Base-by-base conservation (phyloP, 2,797 vertebrate species). In the Orientallactaga sibirica region DNA sequence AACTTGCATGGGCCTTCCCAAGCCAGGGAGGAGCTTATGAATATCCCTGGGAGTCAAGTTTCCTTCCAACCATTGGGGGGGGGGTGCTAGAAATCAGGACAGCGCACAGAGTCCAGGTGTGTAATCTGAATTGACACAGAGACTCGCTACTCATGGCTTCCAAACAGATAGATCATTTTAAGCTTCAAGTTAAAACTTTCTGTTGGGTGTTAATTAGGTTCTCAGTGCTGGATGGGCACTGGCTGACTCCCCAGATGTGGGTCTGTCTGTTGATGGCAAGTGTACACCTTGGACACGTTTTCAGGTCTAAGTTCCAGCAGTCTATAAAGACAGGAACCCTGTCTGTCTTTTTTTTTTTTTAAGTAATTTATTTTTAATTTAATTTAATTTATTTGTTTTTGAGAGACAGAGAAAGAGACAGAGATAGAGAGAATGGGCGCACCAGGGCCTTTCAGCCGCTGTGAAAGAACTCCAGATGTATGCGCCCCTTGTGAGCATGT, bases 141-240 rank as follows among this genome's bases (percentile, higher is more conserved):
- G 55, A 58, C 55, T 58, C 16, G 55, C 16, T 16, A 58, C 55
- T 58, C 52, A 64, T 58, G 43, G 66, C 33, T 29, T 74, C 22
- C 25, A 76, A 52, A 80, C 61, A 25, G 55, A 92, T 76, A 58
- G 9, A 16, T 58, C 1, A 20, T 52, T 24, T 80, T 55, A 61
- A n/a, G 52, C 71, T 16, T 2, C 43, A 71, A 64, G 67, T 48
- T n/a, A 29, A 68, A 68, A 27, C 66, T 22, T 27, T 71, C 18
- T 20, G 16, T 15, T 19, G 11, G 12, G 0, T 68, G 86, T 66
- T 52, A 48, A 18, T 70, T 66, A 27, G 4, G 27, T 33, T 33
- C 37, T n/a, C 12, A 0, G 0, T 25, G 27, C 70, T 58, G 55
- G 55, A 15, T 33, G 14, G 22, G 5, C 2, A 0, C 18, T 20